Evolutionary conservation across 2,888 invertebrate genomes (phyloP).

Genomic region (Campoletis raptor): DNA sequence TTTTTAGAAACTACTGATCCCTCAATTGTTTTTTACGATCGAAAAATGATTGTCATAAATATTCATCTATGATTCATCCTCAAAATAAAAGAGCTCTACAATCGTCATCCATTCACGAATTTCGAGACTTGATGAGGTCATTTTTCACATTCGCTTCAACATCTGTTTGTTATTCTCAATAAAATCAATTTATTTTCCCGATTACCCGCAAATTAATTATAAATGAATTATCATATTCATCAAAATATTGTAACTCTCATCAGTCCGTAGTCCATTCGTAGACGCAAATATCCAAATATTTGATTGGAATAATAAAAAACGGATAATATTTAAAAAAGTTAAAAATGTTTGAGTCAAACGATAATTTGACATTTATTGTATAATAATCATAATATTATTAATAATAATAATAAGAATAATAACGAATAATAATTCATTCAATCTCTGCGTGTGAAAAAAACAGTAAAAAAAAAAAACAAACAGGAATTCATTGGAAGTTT

Average conservation of each 20-base stretch:
- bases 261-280: background rate
- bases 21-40: no score
- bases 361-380: background rate
- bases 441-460: background rate
- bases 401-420: no score
- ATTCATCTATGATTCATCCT: background rate
- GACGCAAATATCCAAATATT: background rate
- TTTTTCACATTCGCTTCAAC: background rate
- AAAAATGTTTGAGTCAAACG: background rate
- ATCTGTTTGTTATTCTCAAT: conserved; percentile 10
- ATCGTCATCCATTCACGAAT: conserved; percentile 40
- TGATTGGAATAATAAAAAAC: background rate
- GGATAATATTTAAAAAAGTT: background rate
- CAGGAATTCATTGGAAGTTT: background rate
- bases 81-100: background rate
- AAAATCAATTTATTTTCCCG: background rate
- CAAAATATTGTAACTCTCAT: background rate
- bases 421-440: background rate
- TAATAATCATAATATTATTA: no score
- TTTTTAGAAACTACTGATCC: no score
- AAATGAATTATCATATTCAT: no score
- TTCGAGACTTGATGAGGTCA: conserved; percentile 24
- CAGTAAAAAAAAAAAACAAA: background rate
- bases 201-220: background rate
- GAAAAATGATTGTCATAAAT: no score